These are phyloP conservation scores for Callitettix versicolor DNA, from an alignment of 1,140 invertebrate species.

Conservation along the genomic window DNA sequence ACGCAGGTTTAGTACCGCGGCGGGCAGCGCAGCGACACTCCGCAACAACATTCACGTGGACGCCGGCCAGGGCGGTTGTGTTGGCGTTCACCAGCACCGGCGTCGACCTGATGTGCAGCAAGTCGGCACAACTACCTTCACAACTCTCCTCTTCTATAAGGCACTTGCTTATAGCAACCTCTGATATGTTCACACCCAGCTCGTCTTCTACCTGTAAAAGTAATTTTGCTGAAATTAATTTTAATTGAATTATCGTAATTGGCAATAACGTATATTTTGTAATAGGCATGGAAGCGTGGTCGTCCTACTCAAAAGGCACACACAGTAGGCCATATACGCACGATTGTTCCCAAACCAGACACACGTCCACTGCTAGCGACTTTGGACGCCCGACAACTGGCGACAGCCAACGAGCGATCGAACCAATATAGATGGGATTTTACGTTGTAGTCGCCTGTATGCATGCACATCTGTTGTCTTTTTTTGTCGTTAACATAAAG, in stretches of 20 bases:
- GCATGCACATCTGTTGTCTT: no score
- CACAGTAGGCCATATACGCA: not conserved
- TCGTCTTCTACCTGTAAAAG: slow-evolving; percentile 67
- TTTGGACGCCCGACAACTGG: no score
- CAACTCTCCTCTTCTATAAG: slow-evolving; percentile 89
- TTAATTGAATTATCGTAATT: not conserved
- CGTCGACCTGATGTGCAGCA: slow-evolving; percentile 72
- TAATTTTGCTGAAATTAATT: not conserved
- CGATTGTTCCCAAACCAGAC: not conserved
- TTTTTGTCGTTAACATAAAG: no score
- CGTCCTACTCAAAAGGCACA: not conserved
- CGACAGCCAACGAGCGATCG: no score
- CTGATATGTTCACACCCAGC: slow-evolving; percentile 89
- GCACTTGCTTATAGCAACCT: slow-evolving; percentile 97
- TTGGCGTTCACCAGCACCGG: slow-evolving; percentile 96
- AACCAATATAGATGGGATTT: no score
- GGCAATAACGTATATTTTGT: not conserved
- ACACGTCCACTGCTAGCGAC: not conserved
- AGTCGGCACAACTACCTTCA: slow-evolving; percentile 91
- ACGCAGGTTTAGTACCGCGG: slow-evolving; percentile 82
- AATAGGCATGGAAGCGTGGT: not conserved
- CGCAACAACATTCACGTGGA: slow-evolving; percentile 75
- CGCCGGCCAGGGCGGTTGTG: slow-evolving; percentile 87
- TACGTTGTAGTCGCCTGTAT: no score
- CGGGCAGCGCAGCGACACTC: slow-evolving; percentile 85